Conservation (phyloP, 1,140 invertebrate species). For the Steinernema feltiae region DNA sequence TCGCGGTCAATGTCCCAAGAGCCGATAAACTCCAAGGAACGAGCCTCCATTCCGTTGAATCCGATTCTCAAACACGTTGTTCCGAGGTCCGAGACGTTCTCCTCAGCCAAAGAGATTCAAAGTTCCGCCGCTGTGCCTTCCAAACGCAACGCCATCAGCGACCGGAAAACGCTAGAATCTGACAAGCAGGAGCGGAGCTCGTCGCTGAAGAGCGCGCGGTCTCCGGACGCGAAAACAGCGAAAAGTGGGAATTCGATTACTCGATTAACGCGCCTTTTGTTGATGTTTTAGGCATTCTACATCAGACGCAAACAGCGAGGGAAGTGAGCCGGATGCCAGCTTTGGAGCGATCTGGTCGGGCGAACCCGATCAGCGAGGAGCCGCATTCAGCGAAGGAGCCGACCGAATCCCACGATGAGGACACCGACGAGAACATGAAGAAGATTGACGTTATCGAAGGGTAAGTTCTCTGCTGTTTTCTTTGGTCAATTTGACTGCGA, state of each 20-base stretch:
- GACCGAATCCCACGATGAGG: background rate
- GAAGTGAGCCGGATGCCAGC: background rate
- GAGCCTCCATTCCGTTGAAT: background rate
- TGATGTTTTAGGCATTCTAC: no score
- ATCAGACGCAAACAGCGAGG: background rate
- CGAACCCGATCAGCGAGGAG: background rate
- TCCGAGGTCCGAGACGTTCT: background rate
- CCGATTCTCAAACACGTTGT: background rate
- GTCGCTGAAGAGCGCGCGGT: background rate
- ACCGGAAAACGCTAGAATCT: background rate
- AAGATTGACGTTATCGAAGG: background rate
- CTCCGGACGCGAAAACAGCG: background rate
- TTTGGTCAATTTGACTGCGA: background rate
- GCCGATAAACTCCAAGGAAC: background rate
- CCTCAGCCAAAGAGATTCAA: background rate
- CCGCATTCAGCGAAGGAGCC: background rate
- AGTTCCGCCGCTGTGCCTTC: background rate
- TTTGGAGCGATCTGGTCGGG: background rate
- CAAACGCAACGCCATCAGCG: background rate
- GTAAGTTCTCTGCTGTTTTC: background rate
- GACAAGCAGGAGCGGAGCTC: background rate
- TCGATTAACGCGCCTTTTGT: no score
- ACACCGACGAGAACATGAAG: background rate
- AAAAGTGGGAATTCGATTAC: no score
- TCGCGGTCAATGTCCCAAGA: background rate